These are phyloP conservation scores for Cryptocephalus moraei DNA, from an alignment of 2,888 invertebrate genomes.

Conservation along the genomic window DNA sequence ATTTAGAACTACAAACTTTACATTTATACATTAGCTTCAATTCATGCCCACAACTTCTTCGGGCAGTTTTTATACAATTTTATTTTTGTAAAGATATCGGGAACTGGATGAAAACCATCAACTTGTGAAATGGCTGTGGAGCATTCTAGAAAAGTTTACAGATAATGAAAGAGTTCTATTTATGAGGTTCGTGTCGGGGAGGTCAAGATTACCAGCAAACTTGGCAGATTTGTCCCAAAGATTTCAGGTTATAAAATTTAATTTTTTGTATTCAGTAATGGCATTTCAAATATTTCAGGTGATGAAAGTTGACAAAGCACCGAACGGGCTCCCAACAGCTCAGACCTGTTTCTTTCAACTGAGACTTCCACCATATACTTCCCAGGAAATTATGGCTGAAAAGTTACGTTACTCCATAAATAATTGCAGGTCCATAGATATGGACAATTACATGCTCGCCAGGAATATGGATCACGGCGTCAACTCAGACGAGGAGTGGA, in stretches of 20 bases:
- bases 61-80: too few species aligned
- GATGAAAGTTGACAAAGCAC: conserved; percentile 46
- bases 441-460: conserved; percentile 60
- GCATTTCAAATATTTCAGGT: conserved; percentile 30
- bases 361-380: conserved; percentile 50
- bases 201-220: conserved; percentile 53
- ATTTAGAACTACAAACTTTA: background rate
- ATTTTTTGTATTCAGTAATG: too few species aligned
- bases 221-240: conserved; percentile 54
- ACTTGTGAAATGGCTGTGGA: conserved; percentile 54
- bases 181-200: conserved; percentile 55
- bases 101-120: conserved; percentile 52
- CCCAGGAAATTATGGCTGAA: conserved; percentile 49
- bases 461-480: conserved; percentile 43
- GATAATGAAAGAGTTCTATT: conserved; percentile 54
- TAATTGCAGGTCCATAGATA: conserved; percentile 56
- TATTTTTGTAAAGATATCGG: conserved; percentile 41
- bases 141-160: conserved; percentile 49
- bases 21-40: background rate
- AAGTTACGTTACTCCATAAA: conserved; percentile 53
- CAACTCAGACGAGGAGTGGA: conserved; percentile 41
- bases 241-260: conserved; percentile 42
- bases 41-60: background rate
- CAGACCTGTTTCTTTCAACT: conserved; percentile 55
- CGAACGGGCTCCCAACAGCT: conserved; percentile 52